Base-by-base conservation (phyloP, 2,888 invertebrate genomes). In the Corythucha ciliata region DNA sequence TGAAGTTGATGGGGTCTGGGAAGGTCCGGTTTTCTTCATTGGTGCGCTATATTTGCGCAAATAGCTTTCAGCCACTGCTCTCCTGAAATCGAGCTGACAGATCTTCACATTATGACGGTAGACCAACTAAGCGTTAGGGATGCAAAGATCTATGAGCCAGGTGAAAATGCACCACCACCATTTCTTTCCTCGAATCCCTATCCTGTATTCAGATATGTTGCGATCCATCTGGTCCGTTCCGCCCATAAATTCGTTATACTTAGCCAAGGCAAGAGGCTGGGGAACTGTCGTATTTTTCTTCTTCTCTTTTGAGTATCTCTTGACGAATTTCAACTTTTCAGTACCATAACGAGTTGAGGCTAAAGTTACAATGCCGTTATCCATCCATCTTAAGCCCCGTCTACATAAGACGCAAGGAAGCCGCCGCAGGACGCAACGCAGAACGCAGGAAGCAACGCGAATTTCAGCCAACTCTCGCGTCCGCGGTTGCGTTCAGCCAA, bases 171-270 rank as follows among this genome's bases (percentile, higher is more conserved):
- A n/a, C n/a, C n/a, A n/a, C n/a, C n/a, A n/a, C n/a, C n/a, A n/a
- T n/a, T n/a, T n/a, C n/a, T n/a, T n/a, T n/a, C n/a, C n/a, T n/a
- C n/a, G n/a, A n/a, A n/a, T n/a, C n/a, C n/a, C n/a, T n/a, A n/a
- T n/a, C n/a, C n/a, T n/a, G n/a, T n/a, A 6, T 34, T 34, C 34
- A 34, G 34, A 16, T 16, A 34, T 14, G 18, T 34, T 6, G 14
- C 34, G 34, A 18, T 34, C 34, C 34, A 34, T 34, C 18, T 34
- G 34, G 34, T 34, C 34, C 14, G 34, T 34, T 10, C 34, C 34
- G 14, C 34, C 34, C 34, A 34, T 34, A 18, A 34, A 34, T 34
- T 34, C 34, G 34, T 34, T 34, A 10, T 34, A 34, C 34, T 34
- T 14, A 6, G 34, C 34, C 14, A 34, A 16, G 18, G 34, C 14